phyloP scores from a whole-genome alignment of 2,113 vertebrate species.

The Nothobranchius furzeri region DNA sequence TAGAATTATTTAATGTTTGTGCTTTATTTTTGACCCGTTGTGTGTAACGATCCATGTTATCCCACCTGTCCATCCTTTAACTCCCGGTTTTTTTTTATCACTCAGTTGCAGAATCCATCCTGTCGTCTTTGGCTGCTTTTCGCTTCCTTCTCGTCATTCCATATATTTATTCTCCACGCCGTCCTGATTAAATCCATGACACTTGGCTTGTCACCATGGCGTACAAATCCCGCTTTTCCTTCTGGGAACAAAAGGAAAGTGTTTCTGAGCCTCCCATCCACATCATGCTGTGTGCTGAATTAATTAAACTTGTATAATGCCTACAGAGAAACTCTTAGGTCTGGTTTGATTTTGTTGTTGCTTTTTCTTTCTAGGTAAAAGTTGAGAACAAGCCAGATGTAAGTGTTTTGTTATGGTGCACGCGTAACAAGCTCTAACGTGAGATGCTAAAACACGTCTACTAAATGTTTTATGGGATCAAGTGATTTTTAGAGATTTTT shows the following conservation, averaged over 20 bases:
- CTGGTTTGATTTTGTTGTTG: constrained; percentile 34
- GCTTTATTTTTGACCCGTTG: constrained; percentile 50
- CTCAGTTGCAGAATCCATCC: constrained; percentile 14
- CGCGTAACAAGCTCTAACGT: constrained; percentile 12
- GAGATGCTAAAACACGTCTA: not conserved
- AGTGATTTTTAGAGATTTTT: not conserved
- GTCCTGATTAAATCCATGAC: constrained; percentile 76
- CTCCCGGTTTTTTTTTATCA: constrained; percentile 40
- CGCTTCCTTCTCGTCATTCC: constrained; percentile 25
- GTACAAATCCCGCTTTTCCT: constrained; percentile 93
- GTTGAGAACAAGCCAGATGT: constrained; percentile 72
- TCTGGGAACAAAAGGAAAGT: constrained; percentile 99
- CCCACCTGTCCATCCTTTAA: constrained; percentile 14
- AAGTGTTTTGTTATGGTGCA: constrained; percentile 53
- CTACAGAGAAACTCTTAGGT: not conserved
- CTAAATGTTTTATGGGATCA: not conserved
- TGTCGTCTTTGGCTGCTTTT: constrained; percentile 17
- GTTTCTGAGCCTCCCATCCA: constrained; percentile 43
- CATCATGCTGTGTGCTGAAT: constrained; percentile 18
- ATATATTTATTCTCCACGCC: constrained; percentile 41
- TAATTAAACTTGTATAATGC: not conserved
- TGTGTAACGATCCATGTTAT: constrained; percentile 39
- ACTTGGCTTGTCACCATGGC: constrained; percentile 82
- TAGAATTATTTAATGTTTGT: constrained; percentile 44
- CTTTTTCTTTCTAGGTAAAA: constrained; percentile 64